phyloP scores from a whole-genome alignment of 2,888 invertebrate species.

The Lagria hirta region DNA sequence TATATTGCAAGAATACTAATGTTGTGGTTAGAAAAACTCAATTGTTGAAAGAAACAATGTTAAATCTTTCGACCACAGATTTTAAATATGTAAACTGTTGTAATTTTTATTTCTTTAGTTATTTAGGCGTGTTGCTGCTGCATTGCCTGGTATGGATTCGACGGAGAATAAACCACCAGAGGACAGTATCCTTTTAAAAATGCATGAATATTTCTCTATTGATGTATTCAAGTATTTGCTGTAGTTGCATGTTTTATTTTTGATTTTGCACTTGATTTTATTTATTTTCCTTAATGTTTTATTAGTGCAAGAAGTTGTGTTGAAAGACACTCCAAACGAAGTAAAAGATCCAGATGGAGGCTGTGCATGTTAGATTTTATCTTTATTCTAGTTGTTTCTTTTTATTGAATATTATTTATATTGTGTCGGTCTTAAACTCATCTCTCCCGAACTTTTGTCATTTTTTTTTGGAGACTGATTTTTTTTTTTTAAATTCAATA shows the following conservation, averaged over 20 bases:
- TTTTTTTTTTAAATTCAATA: neutral
- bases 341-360: constrained; percentile 89
- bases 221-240: too few relatives aligned
- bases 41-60: too few relatives aligned
- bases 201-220: constrained; percentile 33
- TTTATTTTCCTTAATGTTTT: constrained; percentile 64
- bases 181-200: constrained; percentile 85
- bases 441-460: constrained; percentile 5
- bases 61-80: constrained; percentile 5
- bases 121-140: constrained; percentile 97
- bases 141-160: constrained; percentile 98
- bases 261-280: constrained; percentile 34
- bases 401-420: constrained; percentile 13
- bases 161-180: constrained; percentile 93
- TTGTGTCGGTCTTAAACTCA: constrained; percentile 18
- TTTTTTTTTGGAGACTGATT: constrained; percentile 8
- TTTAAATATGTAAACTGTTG: constrained; percentile 6
- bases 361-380: constrained; percentile 78
- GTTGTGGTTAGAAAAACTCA: too few relatives aligned
- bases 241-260: constrained; percentile 27
- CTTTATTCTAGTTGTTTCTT: constrained; percentile 14
- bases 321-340: constrained; percentile 95
- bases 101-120: constrained; percentile 63
- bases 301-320: constrained; percentile 97
- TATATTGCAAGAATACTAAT: too few relatives aligned